A percentile compares a stretch with the other conserved stretches of the same genome.
Conservation (phyloP, 2,113 vertebrate genomes). For the Cygnus atratus region DNA sequence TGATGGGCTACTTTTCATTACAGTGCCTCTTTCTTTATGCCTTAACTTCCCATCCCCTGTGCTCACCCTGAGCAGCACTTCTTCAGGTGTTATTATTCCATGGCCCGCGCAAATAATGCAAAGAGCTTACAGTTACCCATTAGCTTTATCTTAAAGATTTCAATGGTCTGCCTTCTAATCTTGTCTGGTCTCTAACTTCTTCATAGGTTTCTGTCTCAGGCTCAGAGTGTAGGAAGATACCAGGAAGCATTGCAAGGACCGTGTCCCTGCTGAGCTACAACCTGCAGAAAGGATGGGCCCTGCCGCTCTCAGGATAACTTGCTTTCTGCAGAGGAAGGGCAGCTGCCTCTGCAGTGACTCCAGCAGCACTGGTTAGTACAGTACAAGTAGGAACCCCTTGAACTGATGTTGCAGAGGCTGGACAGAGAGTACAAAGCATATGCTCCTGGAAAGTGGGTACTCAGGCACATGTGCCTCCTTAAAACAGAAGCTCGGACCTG, state of each 20-base stretch:
- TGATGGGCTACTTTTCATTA: background rate
- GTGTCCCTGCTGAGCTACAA: background rate
- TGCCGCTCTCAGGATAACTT: background rate
- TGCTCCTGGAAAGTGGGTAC: background rate
- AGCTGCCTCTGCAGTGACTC: background rate
- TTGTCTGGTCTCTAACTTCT: background rate
- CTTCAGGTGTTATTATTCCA: background rate
- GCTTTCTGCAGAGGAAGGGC: background rate
- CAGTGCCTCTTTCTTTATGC: background rate
- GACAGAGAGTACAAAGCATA: background rate
- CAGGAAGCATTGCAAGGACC: background rate
- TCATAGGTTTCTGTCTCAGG: background rate
- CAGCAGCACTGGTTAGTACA: background rate
- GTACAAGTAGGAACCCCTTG: background rate
- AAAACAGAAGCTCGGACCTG: background rate
- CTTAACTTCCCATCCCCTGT: background rate
- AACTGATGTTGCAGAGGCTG: background rate
- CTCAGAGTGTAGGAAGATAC: background rate
- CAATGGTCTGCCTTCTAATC: background rate
- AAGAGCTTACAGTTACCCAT: background rate
- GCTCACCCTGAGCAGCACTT: background rate
- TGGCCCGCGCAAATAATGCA: background rate
- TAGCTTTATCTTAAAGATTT: background rate
- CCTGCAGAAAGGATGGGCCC: background rate
- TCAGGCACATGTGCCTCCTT: background rate